Evolutionary conservation across 2,113 vertebrate genomes (phyloP).

Genomic region (Acanthochromis polyacanthus): DNA sequence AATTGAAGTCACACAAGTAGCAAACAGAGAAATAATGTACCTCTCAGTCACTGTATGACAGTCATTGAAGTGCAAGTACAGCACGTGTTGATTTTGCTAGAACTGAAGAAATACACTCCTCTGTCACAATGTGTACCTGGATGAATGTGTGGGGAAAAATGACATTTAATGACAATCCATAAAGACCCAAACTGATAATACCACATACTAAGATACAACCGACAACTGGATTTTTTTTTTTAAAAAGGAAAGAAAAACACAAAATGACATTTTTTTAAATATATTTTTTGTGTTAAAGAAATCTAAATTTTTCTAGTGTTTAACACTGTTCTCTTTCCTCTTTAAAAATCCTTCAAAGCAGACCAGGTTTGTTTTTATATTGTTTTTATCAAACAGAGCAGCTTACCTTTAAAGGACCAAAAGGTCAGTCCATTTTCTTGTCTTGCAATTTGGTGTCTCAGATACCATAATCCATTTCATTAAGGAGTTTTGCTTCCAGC

Average conservation of each 20-base stretch:
- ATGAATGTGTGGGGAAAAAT: slow-evolving; percentile 50
- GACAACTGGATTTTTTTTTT: slow-evolving; percentile 47
- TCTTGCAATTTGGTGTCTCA: slow-evolving; percentile 60
- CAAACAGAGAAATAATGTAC: slow-evolving; percentile 62
- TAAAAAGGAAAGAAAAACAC: slow-evolving; percentile 41
- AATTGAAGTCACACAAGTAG: slow-evolving; percentile 56
- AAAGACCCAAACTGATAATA: slow-evolving; percentile 70
- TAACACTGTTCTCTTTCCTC: slow-evolving; percentile 44
- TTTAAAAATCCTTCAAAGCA: slow-evolving; percentile 65
- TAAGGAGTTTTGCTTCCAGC: slow-evolving; percentile 51
- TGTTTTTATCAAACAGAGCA: slow-evolving; percentile 67
- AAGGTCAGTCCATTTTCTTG: slow-evolving; percentile 68
- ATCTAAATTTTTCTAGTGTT: slow-evolving; percentile 57
- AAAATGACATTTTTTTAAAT: slow-evolving; percentile 58
- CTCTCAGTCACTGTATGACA: slow-evolving; percentile 64
- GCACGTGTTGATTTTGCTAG: slow-evolving; percentile 49
- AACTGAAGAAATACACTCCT: slow-evolving; percentile 58
- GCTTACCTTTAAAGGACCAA: slow-evolving; percentile 77
- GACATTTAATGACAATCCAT: slow-evolving; percentile 75
- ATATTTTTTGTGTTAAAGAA: slow-evolving; percentile 60
- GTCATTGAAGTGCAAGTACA: slow-evolving; percentile 58
- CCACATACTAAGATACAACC: slow-evolving; percentile 72
- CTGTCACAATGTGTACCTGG: slow-evolving; percentile 62
- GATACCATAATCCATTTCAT: slow-evolving; percentile 66
- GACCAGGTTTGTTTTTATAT: slow-evolving; percentile 29